These are phyloP conservation scores for Pangasianodon gigas DNA, from an alignment of 2,113 vertebrate species.

Conservation along the genomic window DNA sequence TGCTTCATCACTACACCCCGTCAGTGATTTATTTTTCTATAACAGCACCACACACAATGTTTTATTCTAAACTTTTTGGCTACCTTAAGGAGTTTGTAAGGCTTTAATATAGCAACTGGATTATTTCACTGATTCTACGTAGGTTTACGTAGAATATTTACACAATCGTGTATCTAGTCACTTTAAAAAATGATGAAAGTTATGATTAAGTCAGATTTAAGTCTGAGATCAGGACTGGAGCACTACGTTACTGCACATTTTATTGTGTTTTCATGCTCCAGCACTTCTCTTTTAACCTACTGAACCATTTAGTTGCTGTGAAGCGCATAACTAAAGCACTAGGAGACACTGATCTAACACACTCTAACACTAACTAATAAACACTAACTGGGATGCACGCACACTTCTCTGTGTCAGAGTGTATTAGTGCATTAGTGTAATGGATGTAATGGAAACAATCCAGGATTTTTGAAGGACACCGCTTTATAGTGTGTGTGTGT, in stretches of 20 bases:
- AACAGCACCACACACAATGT: background rate
- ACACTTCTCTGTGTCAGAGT: background rate
- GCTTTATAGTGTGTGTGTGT: slow-evolving; percentile 19
- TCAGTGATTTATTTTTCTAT: background rate
- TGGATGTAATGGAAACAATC: background rate
- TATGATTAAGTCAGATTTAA: background rate
- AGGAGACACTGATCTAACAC: background rate
- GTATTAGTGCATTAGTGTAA: background rate
- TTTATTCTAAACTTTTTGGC: no score
- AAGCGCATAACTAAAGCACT: background rate
- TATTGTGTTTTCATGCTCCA: no score
- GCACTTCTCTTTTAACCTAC: background rate
- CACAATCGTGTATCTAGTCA: background rate
- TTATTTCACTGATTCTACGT: background rate
- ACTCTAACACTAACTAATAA: background rate
- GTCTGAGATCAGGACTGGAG: background rate
- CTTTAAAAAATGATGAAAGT: no score
- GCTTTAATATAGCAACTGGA: no score
- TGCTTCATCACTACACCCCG: no score
- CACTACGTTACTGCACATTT: background rate
- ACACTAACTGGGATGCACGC: background rate
- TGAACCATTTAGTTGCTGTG: background rate
- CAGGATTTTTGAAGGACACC: background rate
- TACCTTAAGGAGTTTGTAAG: background rate
- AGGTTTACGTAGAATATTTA: background rate